Percentiles rank a stretch among this genome's conserved stretches.
Conservation (phyloP, 2,888 invertebrate species). For the Coelopa pilipes region DNA sequence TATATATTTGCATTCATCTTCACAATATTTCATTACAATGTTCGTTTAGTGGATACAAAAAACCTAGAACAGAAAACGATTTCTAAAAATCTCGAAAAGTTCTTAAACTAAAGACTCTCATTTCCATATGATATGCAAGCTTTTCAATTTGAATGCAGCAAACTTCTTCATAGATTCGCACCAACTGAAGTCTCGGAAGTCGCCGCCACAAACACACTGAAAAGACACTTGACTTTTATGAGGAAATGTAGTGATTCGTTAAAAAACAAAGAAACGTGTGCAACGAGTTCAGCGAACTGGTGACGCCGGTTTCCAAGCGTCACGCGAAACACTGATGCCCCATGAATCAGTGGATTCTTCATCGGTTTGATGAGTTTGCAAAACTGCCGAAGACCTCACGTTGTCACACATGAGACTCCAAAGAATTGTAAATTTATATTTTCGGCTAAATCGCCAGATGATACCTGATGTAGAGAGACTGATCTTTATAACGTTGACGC, state of each 20-base stretch:
- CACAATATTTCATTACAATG: background rate
- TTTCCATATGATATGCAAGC: background rate
- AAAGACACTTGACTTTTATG: background rate
- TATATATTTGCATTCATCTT: slow-evolving; percentile 19
- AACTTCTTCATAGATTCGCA: background rate
- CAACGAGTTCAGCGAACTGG: background rate
- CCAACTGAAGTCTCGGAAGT: background rate
- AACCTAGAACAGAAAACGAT: too few species aligned
- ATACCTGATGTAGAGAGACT: slow-evolving; percentile 87
- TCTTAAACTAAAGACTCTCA: background rate
- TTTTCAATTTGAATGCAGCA: slow-evolving; percentile 33
- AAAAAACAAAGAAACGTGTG: slow-evolving; percentile 5
- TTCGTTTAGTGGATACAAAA: too few species aligned
- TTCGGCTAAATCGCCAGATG: slow-evolving; percentile 47
- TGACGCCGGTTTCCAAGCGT: background rate
- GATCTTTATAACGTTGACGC: slow-evolving; percentile 80
- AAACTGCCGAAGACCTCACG: background rate
- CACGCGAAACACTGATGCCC: slow-evolving; percentile 5
- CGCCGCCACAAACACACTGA: slow-evolving; percentile 24
- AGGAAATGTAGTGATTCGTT: too few species aligned
- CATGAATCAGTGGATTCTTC: background rate
- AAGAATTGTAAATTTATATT: background rate
- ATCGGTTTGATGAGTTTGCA: background rate
- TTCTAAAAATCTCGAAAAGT: too few species aligned
- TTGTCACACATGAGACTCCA: slow-evolving; percentile 7